Conservation (phyloP, 2,888 invertebrate genomes). For the Cremastinae sp. region DNA sequence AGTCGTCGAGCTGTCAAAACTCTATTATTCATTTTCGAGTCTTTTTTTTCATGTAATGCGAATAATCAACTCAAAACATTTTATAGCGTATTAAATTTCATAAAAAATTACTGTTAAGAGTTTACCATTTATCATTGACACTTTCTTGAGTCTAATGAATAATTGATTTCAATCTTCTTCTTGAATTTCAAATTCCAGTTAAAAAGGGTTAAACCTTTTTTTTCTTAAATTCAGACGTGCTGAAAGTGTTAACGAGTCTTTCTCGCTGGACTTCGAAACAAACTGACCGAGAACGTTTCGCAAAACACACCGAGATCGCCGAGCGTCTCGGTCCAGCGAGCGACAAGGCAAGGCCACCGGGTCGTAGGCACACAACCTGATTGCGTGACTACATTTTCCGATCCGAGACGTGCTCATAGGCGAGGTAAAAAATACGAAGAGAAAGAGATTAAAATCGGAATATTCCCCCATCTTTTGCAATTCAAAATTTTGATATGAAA, state of each 20-base stretch:
- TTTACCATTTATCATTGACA: not conserved
- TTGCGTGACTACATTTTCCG: conserved; percentile 61
- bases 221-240: not conserved
- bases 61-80: too few species aligned
- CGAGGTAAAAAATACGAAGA: conserved; percentile 25
- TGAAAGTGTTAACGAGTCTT: not conserved
- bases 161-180: not conserved
- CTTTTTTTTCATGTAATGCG: too few species aligned
- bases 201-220: not conserved
- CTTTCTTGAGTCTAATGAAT: not conserved
- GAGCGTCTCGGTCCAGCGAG: conserved; percentile 72
- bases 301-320: conserved; percentile 44
- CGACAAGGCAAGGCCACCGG: conserved; percentile 73
- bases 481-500: too few species aligned
- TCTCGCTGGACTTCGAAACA: not conserved
- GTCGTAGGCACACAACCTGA: conserved; percentile 71
- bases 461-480: not conserved
- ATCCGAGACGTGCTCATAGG: conserved; percentile 30
- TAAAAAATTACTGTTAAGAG: too few species aligned
- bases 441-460: conserved; percentile 2
- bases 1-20: too few species aligned
- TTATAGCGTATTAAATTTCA: too few species aligned
- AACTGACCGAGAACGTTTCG: conserved; percentile 44
- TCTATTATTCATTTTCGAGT: too few species aligned
- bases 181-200: not conserved